These are phyloP conservation scores for Mya arenaria DNA, from an alignment of 1,140 invertebrate genomes.

Conservation along the genomic window DNA sequence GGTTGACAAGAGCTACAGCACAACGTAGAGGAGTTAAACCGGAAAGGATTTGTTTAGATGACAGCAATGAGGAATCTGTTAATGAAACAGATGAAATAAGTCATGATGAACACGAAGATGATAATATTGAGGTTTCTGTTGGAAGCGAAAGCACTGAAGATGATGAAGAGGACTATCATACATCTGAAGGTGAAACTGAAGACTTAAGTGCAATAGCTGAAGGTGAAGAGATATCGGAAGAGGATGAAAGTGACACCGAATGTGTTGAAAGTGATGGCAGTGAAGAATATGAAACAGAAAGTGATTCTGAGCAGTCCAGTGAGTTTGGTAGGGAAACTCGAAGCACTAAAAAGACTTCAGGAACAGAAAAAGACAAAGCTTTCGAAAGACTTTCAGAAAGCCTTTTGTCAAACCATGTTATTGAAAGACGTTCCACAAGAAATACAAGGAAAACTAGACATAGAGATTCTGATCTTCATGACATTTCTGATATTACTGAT, in stretches of 20 bases:
- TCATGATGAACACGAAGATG: constrained; percentile 47
- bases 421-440: not conserved
- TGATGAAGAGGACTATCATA: not conserved
- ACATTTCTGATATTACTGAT: constrained; percentile 1
- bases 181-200: no score
- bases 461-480: not conserved
- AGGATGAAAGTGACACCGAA: constrained; percentile 45
- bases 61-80: constrained; percentile 9
- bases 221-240: constrained; percentile 33
- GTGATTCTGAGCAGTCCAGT: not conserved
- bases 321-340: not conserved
- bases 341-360: constrained; percentile 1
- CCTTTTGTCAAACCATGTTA: constrained; percentile 34
- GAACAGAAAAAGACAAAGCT: not conserved
- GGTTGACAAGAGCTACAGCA: no score
- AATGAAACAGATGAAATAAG: constrained; percentile 36
- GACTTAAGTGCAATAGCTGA: constrained; percentile 53
- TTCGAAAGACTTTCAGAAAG: constrained; percentile 36
- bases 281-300: constrained; percentile 12
- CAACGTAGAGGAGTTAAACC: no score
- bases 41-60: not conserved
- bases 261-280: constrained; percentile 48
- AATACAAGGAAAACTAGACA: not conserved
- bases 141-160: not conserved
- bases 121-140: not conserved